Evolutionary conservation across 2,797 vertebrate genomes (phyloP).

Genomic region (Darevskia mixta): DNA sequence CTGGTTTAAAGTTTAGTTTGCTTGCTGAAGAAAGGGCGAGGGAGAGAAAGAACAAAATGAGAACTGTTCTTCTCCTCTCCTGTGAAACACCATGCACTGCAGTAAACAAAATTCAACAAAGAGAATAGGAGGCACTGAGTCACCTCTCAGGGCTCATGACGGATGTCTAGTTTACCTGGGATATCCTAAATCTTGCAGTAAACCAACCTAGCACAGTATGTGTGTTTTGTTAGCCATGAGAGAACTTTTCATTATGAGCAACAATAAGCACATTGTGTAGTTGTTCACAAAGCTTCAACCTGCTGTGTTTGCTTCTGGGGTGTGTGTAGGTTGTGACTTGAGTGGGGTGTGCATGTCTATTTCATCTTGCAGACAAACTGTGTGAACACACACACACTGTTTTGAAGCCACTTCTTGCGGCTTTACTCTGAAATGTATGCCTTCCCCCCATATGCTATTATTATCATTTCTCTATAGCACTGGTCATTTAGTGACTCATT

Average conservation of each 20-base stretch:
- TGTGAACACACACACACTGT: neutral
- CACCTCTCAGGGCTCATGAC: constrained; percentile 56
- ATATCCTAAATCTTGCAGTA: constrained; percentile 56
- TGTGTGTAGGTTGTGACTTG: neutral
- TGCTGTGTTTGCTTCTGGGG: neutral
- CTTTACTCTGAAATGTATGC: neutral
- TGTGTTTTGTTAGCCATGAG: constrained; percentile 17
- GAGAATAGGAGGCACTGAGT: constrained; percentile 72
- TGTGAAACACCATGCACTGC: constrained; percentile 31
- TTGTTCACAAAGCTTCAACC: neutral
- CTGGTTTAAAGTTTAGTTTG: constrained; percentile 62
- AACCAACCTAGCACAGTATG: neutral
- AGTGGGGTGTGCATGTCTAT: neutral
- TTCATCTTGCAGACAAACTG: neutral
- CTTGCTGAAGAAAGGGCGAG: constrained; percentile 14
- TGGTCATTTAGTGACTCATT: neutral
- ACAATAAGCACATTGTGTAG: constrained; percentile 13
- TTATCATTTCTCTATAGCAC: neutral
- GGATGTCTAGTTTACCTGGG: constrained; percentile 66
- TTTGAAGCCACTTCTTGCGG: neutral
- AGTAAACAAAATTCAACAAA: constrained; percentile 72
- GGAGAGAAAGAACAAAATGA: constrained; percentile 20
- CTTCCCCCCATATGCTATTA: neutral
- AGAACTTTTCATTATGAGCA: constrained; percentile 7
- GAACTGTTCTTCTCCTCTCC: neutral